A percentile compares a stretch with the other conserved stretches of the same genome.
phyloP scores from a whole-genome alignment of 2,797 vertebrate species.

The Siniperca scherzeri region DNA sequence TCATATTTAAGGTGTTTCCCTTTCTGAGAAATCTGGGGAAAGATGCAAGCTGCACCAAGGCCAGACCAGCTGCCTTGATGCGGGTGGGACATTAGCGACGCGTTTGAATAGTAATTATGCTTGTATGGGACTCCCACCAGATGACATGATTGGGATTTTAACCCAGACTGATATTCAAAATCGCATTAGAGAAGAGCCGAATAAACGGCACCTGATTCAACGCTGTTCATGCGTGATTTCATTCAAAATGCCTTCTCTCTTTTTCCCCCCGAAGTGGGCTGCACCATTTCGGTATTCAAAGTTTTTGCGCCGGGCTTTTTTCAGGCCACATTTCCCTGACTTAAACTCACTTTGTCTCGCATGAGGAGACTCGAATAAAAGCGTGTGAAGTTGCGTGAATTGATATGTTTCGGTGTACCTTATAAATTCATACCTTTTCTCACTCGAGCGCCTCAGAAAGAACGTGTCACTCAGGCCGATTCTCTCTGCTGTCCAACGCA shows the following conservation, averaged over 20 bases:
- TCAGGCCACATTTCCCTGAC: slow-evolving; percentile 86
- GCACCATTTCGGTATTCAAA: slow-evolving; percentile 84
- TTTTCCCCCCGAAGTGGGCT: slow-evolving; percentile 76
- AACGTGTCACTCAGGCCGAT: slow-evolving; percentile 94
- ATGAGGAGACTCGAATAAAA: slow-evolving; percentile 94
- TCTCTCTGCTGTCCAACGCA: slow-evolving; percentile 97
- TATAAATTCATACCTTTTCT: slow-evolving; percentile 99
- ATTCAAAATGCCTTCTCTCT: slow-evolving; percentile 73
- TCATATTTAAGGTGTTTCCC: slow-evolving; percentile 49
- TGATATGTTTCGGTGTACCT: slow-evolving; percentile 98
- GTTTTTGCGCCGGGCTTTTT: slow-evolving; percentile 74
- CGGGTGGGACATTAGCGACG: slow-evolving; percentile 95
- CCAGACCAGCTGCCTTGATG: slow-evolving; percentile 91
- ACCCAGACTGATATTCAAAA: slow-evolving; percentile 90
- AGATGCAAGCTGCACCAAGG: slow-evolving; percentile 67
- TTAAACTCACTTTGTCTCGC: slow-evolving; percentile 90
- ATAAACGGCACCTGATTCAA: slow-evolving; percentile 84
- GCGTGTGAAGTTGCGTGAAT: slow-evolving; percentile 94
- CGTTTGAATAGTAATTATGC: slow-evolving; percentile 93
- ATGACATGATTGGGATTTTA: slow-evolving; percentile 93
- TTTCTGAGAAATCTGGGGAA: slow-evolving; percentile 70
- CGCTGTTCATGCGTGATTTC: slow-evolving; percentile 85
- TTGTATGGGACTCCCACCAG: slow-evolving; percentile 98
- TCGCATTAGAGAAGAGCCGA: slow-evolving; percentile 85
- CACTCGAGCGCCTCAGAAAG: slow-evolving; percentile 92